phyloP scores from a whole-genome alignment of 2,888 invertebrate genomes.

The Nowickia ferox region DNA sequence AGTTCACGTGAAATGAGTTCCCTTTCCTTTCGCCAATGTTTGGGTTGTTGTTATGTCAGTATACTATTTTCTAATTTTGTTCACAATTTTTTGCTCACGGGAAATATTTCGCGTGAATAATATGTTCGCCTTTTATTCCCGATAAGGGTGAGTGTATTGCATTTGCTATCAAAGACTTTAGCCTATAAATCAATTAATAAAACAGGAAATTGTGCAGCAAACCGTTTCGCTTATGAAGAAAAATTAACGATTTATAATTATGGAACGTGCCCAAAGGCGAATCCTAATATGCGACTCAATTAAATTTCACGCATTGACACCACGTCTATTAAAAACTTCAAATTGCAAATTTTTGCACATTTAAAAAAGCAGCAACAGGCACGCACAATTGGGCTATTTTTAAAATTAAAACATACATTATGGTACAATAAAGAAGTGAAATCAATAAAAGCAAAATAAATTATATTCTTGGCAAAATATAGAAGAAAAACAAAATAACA shows the following conservation, averaged over 20 bases:
- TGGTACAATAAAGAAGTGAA: not conserved
- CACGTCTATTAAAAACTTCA: constrained; percentile 32
- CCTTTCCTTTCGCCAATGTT: too few relatives aligned
- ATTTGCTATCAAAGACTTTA: constrained; percentile 10
- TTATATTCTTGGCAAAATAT: not conserved
- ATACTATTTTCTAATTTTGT: too few relatives aligned
- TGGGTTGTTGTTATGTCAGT: too few relatives aligned
- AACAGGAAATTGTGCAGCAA: constrained; percentile 49
- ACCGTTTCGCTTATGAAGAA: constrained; percentile 4
- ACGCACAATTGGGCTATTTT: constrained; percentile 70
- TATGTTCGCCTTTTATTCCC: too few relatives aligned
- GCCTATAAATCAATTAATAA: constrained; percentile 29
- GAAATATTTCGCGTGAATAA: too few relatives aligned
- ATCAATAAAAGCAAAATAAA: constrained; percentile 26
- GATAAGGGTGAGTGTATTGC: not conserved
- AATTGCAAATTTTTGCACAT: constrained; percentile 53
- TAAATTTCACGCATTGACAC: constrained; percentile 70
- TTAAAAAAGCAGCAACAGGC: constrained; percentile 48
- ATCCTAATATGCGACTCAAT: constrained; percentile 70
- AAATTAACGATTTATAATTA: constrained; percentile 47
- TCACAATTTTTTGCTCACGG: too few relatives aligned
- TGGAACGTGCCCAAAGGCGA: constrained; percentile 60
- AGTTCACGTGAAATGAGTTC: too few relatives aligned
- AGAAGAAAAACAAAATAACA: not conserved
- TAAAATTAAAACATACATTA: constrained; percentile 47